Evolutionary conservation across 2,888 invertebrate genomes (phyloP).

Genomic region (Lycaena phlaeas): DNA sequence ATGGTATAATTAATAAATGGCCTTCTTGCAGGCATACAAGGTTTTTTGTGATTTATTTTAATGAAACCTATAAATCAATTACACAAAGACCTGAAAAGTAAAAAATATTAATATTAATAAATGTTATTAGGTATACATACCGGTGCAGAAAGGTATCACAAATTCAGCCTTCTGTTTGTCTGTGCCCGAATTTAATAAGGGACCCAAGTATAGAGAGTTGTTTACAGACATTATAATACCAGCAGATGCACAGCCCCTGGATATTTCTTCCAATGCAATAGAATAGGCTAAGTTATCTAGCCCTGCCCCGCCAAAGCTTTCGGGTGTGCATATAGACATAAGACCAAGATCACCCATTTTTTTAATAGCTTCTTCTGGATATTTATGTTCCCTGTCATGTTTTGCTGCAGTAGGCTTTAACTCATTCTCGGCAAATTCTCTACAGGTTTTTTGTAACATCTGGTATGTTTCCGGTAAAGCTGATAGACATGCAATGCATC

Average conservation of each 20-base stretch:
- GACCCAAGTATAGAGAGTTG: conserved; percentile 92
- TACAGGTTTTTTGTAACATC: conserved; percentile 91
- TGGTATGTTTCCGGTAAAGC: conserved; percentile 90
- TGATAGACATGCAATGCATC: conserved; percentile 79
- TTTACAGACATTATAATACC: conserved; percentile 97
- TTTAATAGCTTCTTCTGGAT: conserved; percentile 86
- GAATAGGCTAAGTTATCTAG: conserved; percentile 94
- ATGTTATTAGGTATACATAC: conserved; percentile 60
- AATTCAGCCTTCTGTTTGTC: conserved; percentile 86
- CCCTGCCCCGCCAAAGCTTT: conserved; percentile 89
- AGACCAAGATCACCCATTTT: conserved; percentile 95
- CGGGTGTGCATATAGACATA: conserved; percentile 87
- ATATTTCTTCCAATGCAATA: conserved; percentile 95
- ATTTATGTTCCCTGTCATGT: conserved; percentile 87
- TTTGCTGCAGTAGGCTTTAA: conserved; percentile 89
- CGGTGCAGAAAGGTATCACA: conserved; percentile 81
- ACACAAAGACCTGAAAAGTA: too few relatives aligned
- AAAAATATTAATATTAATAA: too few relatives aligned
- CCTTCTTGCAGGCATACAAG: too few relatives aligned
- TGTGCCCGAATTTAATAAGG: conserved; percentile 84
- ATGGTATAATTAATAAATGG: too few relatives aligned
- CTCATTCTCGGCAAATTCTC: conserved; percentile 94
- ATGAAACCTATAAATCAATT: too few relatives aligned
- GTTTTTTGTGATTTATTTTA: too few relatives aligned
- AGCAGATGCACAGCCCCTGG: conserved; percentile 91